Evolutionary conservation across 2,113 vertebrate genomes (phyloP).

Genomic region (cattle (Bos taurus)): DNA sequence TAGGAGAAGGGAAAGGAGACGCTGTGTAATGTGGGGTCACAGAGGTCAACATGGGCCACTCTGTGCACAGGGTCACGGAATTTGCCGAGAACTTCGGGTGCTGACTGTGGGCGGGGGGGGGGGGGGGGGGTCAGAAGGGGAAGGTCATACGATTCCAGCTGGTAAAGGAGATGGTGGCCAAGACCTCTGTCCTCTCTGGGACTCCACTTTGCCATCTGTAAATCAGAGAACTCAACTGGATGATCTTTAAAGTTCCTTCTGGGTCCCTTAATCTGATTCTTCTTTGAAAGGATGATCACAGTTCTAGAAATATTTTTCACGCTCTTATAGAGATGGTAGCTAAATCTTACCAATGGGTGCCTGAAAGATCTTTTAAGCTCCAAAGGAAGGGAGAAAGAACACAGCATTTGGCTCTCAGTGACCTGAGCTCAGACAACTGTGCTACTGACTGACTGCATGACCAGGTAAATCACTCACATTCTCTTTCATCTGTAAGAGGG

Average conservation of each 20-base stretch:
- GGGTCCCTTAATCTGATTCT: neutral
- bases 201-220: neutral
- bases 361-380: neutral
- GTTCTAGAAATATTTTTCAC: neutral
- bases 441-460: neutral
- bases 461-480: neutral
- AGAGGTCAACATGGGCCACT: neutral
- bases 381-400: neutral
- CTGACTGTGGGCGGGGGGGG: no score
- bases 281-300: neutral
- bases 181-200: neutral
- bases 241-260: neutral
- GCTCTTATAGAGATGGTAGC: neutral
- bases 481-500: neutral
- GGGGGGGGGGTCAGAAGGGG: neutral
- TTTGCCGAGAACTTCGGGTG: neutral
- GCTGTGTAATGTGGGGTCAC: accelerated
- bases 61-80: accelerated
- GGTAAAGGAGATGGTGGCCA: neutral
- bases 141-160: neutral
- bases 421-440: neutral
- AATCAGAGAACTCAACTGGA: neutral
- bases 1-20: neutral
- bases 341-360: neutral
- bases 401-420: neutral